These are phyloP conservation scores for Caradrina kadenii DNA, from an alignment of 2,888 invertebrate species.

Conservation along the genomic window DNA sequence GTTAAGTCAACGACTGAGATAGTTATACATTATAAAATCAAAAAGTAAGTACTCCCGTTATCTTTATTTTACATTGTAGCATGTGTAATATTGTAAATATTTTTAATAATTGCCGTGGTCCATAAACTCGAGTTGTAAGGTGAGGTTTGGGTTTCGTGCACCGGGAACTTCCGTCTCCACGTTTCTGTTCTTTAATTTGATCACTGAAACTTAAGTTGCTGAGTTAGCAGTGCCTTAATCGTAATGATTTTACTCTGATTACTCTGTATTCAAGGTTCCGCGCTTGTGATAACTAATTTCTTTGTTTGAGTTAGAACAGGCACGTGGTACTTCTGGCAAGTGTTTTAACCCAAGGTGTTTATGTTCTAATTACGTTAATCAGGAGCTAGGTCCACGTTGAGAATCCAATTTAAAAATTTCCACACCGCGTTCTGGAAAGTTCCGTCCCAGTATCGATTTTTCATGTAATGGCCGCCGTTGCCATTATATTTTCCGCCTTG, in stretches of 20 bases:
- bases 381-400: not conserved
- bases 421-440: slow-evolving; percentile 75
- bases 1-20: slow-evolving; percentile 79
- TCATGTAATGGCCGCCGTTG: slow-evolving; percentile 72
- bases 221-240: not conserved
- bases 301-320: slow-evolving; percentile 39
- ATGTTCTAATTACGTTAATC: not conserved
- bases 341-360: slow-evolving; percentile 15
- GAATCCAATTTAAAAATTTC: not conserved
- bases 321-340: slow-evolving; percentile 48
- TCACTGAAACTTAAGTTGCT: not conserved
- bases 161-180: slow-evolving; percentile 17
- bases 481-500: slow-evolving; percentile 32
- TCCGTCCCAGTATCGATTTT: slow-evolving; percentile 78
- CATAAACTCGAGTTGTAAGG: slow-evolving; percentile 6
- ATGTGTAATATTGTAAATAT: not conserved
- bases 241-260: not conserved
- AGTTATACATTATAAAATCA: slow-evolving; percentile 67
- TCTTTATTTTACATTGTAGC: slow-evolving; percentile 9
- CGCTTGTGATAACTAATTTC: slow-evolving; percentile 3
- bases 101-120: not conserved
- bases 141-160: not conserved
- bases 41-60: slow-evolving; percentile 77
- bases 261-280: not conserved
- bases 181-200: slow-evolving; percentile 13